A percentile compares a stretch with the other conserved stretches of the same genome.
Conservation (phyloP, 1,140 invertebrate genomes). For the Stenopsyche tienmushanensis region DNA sequence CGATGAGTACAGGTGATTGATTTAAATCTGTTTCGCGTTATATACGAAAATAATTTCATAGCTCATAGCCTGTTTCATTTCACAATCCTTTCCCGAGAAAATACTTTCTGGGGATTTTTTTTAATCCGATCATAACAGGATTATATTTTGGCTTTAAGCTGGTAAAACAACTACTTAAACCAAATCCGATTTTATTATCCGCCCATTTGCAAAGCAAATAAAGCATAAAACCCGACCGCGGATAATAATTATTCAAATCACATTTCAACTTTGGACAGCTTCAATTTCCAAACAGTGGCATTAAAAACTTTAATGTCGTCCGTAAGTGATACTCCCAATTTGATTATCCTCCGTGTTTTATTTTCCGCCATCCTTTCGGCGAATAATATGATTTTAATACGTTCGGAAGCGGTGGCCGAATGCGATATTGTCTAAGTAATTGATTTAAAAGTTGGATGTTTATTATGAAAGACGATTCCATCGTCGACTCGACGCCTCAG, state of each 20-base stretch:
- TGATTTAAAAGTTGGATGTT: not conserved
- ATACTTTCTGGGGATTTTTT: no score
- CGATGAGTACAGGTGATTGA: no score
- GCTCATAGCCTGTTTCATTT: no score
- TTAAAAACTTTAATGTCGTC: not conserved
- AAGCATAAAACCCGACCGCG: constrained; percentile 2
- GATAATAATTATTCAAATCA: constrained; percentile 22
- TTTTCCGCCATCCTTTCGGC: not conserved
- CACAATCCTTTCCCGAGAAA: no score
- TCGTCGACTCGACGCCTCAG: not conserved
- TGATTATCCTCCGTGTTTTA: constrained; percentile 14
- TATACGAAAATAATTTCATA: no score
- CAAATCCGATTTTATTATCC: constrained; percentile 23
- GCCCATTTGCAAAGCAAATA: constrained; percentile 19
- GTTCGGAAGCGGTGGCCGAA: not conserved
- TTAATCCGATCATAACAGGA: no score
- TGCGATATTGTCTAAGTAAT: not conserved
- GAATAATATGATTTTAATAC: constrained; percentile 24
- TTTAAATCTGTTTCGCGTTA: no score
- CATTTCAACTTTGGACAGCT: constrained; percentile 9
- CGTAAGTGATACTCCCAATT: constrained; percentile 14
- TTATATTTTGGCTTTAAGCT: no score
- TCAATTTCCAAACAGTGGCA: not conserved
- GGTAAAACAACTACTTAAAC: no score
- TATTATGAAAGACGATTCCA: not conserved